A percentile compares a stretch with the other conserved stretches of the same genome.
Conservation (phyloP, 2,113 vertebrate genomes). For the Dicerorhinus sumatrensis region DNA sequence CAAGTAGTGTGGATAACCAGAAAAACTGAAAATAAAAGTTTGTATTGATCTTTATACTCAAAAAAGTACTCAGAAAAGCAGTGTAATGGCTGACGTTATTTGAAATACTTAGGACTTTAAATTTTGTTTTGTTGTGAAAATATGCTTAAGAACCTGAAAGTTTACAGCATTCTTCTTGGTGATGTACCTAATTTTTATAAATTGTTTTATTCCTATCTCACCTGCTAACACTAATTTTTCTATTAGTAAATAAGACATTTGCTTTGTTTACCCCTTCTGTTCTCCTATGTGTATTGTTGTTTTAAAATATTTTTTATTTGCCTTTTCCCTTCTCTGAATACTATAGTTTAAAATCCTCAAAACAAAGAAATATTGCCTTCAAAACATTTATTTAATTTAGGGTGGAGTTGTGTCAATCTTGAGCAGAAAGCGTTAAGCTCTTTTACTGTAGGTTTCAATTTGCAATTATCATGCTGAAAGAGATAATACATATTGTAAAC, state of each 20-base stretch:
- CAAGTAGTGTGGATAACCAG: neutral
- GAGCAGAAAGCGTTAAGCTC: neutral
- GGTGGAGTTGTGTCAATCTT: neutral
- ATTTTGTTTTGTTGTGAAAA: constrained; percentile 28
- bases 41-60: neutral
- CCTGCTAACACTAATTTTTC: neutral
- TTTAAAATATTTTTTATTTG: constrained; percentile 39
- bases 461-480: neutral
- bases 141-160: constrained; percentile 2
- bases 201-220: neutral
- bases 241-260: neutral
- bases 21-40: neutral
- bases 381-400: neutral
- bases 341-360: neutral
- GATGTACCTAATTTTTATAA: neutral
- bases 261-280: neutral
- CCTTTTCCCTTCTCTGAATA: neutral
- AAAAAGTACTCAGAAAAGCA: neutral
- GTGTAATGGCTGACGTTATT: neutral
- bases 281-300: neutral
- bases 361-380: neutral
- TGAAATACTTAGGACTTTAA: neutral
- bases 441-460: neutral
- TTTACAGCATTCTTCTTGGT: neutral
- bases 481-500: neutral